Percentiles rank a stretch among this genome's conserved stretches.
phyloP scores from a whole-genome alignment of 2,888 invertebrate species.

The Boloria selene region DNA sequence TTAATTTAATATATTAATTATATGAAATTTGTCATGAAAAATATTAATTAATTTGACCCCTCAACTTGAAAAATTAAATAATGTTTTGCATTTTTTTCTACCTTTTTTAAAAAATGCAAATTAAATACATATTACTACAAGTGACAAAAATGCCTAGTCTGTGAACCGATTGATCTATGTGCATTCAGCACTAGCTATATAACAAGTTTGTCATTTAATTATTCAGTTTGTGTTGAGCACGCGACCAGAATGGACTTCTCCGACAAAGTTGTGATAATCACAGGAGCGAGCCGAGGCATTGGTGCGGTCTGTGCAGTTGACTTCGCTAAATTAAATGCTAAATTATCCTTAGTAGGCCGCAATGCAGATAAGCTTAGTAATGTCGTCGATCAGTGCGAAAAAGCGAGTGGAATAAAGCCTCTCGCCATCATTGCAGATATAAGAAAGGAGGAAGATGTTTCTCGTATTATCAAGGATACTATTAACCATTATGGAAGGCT shows the following conservation, averaged over 20 bases:
- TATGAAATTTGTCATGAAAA: too few species aligned
- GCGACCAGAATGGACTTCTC: slow-evolving; percentile 63
- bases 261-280: slow-evolving; percentile 66
- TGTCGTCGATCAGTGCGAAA: slow-evolving; percentile 56
- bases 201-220: slow-evolving; percentile 26
- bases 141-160: slow-evolving; percentile 9
- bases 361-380: slow-evolving; percentile 58
- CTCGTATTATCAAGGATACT: slow-evolving; percentile 57
- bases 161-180: slow-evolving; percentile 24
- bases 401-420: slow-evolving; percentile 52
- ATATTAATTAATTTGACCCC: too few species aligned
- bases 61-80: too few species aligned
- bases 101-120: too few species aligned
- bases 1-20: too few species aligned
- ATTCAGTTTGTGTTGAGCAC: slow-evolving; percentile 41
- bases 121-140: too few species aligned
- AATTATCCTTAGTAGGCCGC: slow-evolving; percentile 59
- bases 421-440: slow-evolving; percentile 61
- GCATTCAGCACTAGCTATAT: slow-evolving; percentile 23
- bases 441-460: slow-evolving; percentile 54
- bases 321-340: slow-evolving; percentile 60
- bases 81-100: too few species aligned
- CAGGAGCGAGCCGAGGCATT: slow-evolving; percentile 71
- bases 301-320: slow-evolving; percentile 62
- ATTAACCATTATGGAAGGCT: slow-evolving; percentile 54